These are phyloP conservation scores for Drusus annulatus DNA, from an alignment of 1,140 invertebrate genomes.

Conservation along the genomic window DNA sequence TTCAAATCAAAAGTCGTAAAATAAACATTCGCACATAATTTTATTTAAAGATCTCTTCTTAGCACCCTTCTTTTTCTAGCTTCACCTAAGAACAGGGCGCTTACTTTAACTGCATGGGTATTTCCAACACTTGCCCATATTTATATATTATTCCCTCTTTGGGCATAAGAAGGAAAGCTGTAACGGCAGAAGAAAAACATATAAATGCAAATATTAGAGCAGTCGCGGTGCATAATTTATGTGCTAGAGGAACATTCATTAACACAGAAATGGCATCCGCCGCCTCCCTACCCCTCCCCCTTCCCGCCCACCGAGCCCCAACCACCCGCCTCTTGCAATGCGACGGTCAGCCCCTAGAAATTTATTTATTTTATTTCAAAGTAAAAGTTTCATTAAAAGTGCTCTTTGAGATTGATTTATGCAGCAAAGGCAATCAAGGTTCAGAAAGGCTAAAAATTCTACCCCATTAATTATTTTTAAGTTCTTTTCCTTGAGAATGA, in stretches of 20 bases:
- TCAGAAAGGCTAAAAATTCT: neutral
- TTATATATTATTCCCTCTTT: constrained; percentile 28
- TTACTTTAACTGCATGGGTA: too few relatives aligned
- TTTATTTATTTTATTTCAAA: constrained; percentile 35
- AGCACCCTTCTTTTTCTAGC: too few relatives aligned
- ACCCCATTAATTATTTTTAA: neutral
- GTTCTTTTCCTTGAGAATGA: neutral
- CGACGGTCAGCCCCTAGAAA: constrained; percentile 27
- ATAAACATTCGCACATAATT: too few relatives aligned
- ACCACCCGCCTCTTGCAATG: neutral
- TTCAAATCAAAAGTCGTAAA: too few relatives aligned
- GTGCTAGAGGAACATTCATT: constrained; percentile 58
- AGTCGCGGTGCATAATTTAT: constrained; percentile 60
- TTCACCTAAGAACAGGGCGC: too few relatives aligned
- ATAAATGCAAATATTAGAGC: constrained; percentile 60
- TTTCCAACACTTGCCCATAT: neutral
- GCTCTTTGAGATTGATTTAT: constrained; percentile 24
- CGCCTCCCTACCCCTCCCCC: neutral
- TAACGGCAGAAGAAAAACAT: constrained; percentile 53
- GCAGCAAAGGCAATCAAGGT: neutral
- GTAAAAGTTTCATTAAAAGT: constrained; percentile 22
- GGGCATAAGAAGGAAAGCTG: constrained; percentile 39
- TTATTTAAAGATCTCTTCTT: too few relatives aligned
- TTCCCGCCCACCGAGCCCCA: neutral
- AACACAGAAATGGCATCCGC: constrained; percentile 58